Evolutionary conservation across 1,140 invertebrate species (phyloP).

Genomic region (Lordiphosa stackelbergi): DNA sequence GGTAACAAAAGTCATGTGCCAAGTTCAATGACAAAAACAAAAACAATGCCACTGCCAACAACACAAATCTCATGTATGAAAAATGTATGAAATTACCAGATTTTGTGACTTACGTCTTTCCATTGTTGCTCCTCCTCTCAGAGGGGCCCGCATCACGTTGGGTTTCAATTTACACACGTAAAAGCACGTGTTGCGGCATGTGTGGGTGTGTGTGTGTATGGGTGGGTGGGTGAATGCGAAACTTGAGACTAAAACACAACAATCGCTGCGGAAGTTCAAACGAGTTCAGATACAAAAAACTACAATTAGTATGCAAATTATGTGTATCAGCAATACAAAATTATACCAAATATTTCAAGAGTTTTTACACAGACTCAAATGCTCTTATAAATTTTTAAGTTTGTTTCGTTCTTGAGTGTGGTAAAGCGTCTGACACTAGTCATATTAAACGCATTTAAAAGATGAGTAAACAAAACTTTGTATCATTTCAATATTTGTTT

Average conservation of each 20-base stretch:
- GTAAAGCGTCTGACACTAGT: too few relatives aligned
- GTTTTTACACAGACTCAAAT: too few relatives aligned
- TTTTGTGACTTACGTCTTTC: conserved; percentile 57
- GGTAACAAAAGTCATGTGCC: conserved; percentile 43
- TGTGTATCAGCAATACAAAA: too few relatives aligned
- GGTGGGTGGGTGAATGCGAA: conserved; percentile 37
- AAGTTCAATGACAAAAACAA: conserved; percentile 58
- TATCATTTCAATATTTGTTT: too few relatives aligned
- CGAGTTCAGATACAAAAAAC: conserved; percentile 51
- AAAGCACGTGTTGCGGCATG: conserved; percentile 56
- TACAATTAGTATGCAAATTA: conserved; percentile 8
- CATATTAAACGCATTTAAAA: too few relatives aligned
- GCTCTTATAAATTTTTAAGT: too few relatives aligned
- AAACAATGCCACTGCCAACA: conserved; percentile 6
- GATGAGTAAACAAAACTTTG: too few relatives aligned
- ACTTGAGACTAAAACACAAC: conserved; percentile 60
- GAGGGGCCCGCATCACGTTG: conserved; percentile 11
- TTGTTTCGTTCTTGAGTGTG: too few relatives aligned
- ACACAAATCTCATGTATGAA: conserved; percentile 2
- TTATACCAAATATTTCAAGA: too few relatives aligned
- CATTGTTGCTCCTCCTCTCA: conserved; percentile 35
- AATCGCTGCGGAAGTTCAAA: conserved; percentile 66
- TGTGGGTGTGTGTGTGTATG: conserved; percentile 18
- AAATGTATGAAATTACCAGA: conserved; percentile 65
- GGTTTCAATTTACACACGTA: conserved; percentile 60